Base-by-base conservation (phyloP, 2,797 vertebrate species). In the Distichodus sexfasciatus region DNA sequence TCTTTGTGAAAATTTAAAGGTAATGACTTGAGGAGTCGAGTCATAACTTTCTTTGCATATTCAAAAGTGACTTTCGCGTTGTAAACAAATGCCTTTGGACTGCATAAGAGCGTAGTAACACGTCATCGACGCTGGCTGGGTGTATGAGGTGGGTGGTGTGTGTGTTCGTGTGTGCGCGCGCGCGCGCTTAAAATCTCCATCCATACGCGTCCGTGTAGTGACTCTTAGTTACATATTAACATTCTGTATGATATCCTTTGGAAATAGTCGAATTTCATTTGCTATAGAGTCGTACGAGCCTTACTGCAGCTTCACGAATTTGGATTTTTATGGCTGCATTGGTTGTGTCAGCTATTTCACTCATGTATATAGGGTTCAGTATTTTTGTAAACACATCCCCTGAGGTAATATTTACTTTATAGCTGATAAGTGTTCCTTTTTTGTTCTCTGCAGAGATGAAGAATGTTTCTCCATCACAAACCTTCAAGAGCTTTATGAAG, bases 401-500 rank as follows among this genome's bases (percentile, higher is more conserved):
- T 14, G 31, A 36, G 19, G 19, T 4, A 19, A n/a, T 11, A 28
- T 84, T 83, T 78, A 80, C 63, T 82, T 76, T 84, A 11, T 23
- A n/a, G 38, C 57, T 62, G 19, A 65, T 44, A 31, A 11, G 11
- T 15, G 12, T 21, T 73, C 28, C 41, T 35, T 41, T 11, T 65
- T 76, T 83, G 10, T 84, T 69, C 81, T 78, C 88, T 87, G 76
- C 92, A 95, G 93, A 87, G 84, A 67, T 74, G 69, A 84, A 84
- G 88, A 88, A 83, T 91, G 89, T 87, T 86, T 79, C 72, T 70
- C 85, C 83, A 71, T 86, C 80, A 77, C n/a, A 79, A 86, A 87
- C 79, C 84, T 78, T 85, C 82, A 84, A 83, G 67, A 84, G 89
- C 86, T 90, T 87, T 87, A 87, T 91, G 93, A 91, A 93, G 87